Conservation (phyloP, 1,140 invertebrate species). For the Pseudomyrmex dendroicus region DNA sequence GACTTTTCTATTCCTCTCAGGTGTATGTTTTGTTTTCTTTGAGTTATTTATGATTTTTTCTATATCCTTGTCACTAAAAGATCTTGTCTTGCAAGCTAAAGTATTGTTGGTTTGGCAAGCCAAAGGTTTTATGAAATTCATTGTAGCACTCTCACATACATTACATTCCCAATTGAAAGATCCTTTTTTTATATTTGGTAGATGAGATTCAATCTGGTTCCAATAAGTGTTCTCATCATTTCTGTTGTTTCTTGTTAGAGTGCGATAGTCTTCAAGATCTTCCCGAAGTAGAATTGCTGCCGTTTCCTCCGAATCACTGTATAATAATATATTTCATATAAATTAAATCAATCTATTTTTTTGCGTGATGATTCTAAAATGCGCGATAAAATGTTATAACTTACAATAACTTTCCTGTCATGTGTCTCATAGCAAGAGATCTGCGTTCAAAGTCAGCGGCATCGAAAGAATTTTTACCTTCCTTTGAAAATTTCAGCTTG, state of each 20-base stretch:
- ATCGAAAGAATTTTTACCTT: conserved; percentile 63
- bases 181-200: conserved; percentile 67
- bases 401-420: conserved; percentile 74
- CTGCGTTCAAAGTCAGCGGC: conserved; percentile 73
- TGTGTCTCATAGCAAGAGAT: conserved; percentile 76
- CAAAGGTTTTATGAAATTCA: conserved; percentile 74
- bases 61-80: conserved; percentile 73
- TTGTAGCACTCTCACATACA: conserved; percentile 68
- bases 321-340: conserved; percentile 37
- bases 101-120: conserved; percentile 72
- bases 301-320: conserved; percentile 74
- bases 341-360: conserved; percentile 2
- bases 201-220: conserved; percentile 74
- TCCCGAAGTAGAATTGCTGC: conserved; percentile 68
- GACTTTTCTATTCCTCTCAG: conserved; percentile 64
- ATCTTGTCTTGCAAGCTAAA: conserved; percentile 68
- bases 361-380: neutral
- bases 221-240: conserved; percentile 77
- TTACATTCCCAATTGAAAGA: conserved; percentile 74
- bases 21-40: conserved; percentile 59
- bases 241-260: conserved; percentile 66
- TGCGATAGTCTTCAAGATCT: conserved; percentile 71
- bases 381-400: conserved; percentile 35
- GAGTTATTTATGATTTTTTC: conserved; percentile 75
- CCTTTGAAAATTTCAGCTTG: conserved; percentile 76